Evolutionary conservation across 2,113 vertebrate species (phyloP).

Genomic region (Aphyosemion australe): DNA sequence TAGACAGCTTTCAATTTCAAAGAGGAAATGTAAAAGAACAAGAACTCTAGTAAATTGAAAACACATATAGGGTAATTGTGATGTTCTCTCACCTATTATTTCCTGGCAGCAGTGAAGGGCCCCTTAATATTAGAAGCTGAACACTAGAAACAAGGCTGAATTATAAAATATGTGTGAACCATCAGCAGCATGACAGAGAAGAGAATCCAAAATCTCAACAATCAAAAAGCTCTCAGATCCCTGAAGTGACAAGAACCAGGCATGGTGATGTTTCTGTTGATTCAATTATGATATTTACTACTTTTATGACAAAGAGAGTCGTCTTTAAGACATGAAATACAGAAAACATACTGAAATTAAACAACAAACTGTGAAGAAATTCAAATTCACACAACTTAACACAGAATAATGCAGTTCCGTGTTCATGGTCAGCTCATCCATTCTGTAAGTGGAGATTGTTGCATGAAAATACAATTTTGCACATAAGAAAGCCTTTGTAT

Average conservation of each 20-base stretch:
- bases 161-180: slow-evolving; percentile 15
- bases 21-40: slow-evolving; percentile 29
- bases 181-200: slow-evolving; percentile 18
- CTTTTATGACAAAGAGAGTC: slow-evolving; percentile 10
- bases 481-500: slow-evolving; percentile 41
- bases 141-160: slow-evolving; percentile 24
- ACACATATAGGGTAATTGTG: slow-evolving; percentile 23
- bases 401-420: slow-evolving; percentile 27
- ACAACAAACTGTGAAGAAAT: slow-evolving; percentile 2
- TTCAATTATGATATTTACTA: slow-evolving; percentile 2
- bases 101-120: slow-evolving; percentile 15
- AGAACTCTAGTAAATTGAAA: slow-evolving; percentile 28
- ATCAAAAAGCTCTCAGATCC: slow-evolving; percentile 30
- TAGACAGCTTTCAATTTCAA: slow-evolving; percentile 41
- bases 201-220: slow-evolving; percentile 24
- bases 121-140: slow-evolving; percentile 36
- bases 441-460: slow-evolving; percentile 47
- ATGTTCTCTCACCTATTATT: slow-evolving; percentile 36
- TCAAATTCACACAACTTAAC: slow-evolving; percentile 12
- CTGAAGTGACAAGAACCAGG: background rate
- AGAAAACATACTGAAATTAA: background rate
- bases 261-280: too few species aligned
- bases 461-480: slow-evolving; percentile 27
- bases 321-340: background rate
- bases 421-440: slow-evolving; percentile 38